A percentile compares a stretch with the other conserved stretches of the same genome.
These are phyloP conservation scores for Distichodus sexfasciatus DNA, from an alignment of 2,797 vertebrate genomes.

Conservation along the genomic window DNA sequence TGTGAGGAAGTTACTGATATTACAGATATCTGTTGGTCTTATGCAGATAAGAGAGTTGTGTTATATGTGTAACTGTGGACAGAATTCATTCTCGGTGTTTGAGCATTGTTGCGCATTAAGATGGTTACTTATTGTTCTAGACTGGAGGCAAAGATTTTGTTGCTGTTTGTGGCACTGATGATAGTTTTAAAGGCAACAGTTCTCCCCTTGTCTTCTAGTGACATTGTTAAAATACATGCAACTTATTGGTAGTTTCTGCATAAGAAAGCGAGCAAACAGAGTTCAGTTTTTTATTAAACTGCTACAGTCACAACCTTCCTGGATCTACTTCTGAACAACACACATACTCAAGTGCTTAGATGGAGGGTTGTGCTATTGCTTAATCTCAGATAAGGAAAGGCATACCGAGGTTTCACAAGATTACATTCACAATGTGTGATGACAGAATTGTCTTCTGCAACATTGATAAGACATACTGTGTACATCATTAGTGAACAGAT, in stretches of 20 bases:
- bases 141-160: neutral
- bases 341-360: neutral
- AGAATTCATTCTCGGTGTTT: too few species aligned
- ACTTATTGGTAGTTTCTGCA: neutral
- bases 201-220: conserved; percentile 38
- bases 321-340: conserved; percentile 56
- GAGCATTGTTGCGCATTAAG: neutral
- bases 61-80: neutral
- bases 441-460: too few species aligned
- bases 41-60: neutral
- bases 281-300: conserved; percentile 72
- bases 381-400: neutral
- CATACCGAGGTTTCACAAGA: too few species aligned
- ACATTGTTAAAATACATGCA: conserved; percentile 54
- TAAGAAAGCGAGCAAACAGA: conserved; percentile 30
- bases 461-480: too few species aligned
- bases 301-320: conserved; percentile 57
- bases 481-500: too few species aligned
- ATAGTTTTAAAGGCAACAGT: conserved; percentile 55
- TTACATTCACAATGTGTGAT: neutral
- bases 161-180: conserved; percentile 45
- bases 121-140: neutral
- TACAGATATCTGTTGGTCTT: neutral
- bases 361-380: neutral
- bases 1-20: conserved; percentile 19